Conservation (phyloP, 1,140 invertebrate genomes). For the Argopecten irradians region DNA sequence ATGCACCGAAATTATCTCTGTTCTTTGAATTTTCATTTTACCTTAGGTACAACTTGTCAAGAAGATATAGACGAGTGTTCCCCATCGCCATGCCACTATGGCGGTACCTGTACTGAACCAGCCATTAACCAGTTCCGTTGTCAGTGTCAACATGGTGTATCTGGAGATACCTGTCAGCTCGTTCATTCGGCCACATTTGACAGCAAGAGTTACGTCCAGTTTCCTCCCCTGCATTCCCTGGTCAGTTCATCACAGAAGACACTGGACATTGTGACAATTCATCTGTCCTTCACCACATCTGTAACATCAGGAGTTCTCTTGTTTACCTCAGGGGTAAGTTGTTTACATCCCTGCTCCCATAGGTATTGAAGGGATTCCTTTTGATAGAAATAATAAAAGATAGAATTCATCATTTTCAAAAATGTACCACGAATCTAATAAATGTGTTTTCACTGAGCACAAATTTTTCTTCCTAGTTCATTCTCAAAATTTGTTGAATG, state of each 20-base stretch:
- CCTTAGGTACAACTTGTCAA: slow-evolving; percentile 44
- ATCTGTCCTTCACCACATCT: not conserved
- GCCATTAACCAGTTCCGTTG: slow-evolving; percentile 43
- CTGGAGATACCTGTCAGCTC: slow-evolving; percentile 46
- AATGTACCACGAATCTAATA: too few relatives aligned
- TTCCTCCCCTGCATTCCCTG: not conserved
- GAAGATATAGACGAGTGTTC: slow-evolving; percentile 49
- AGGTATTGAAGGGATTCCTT: too few relatives aligned
- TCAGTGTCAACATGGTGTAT: slow-evolving; percentile 50
- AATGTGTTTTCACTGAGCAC: too few relatives aligned
- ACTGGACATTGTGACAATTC: not conserved
- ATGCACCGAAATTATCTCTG: not conserved
- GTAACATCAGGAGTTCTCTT: not conserved
- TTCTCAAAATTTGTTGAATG: too few relatives aligned
- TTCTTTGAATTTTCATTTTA: not conserved
- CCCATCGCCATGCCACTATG: slow-evolving; percentile 48
- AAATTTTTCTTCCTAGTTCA: too few relatives aligned
- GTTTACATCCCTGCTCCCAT: not conserved
- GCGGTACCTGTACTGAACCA: slow-evolving; percentile 49
- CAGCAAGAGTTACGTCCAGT: not conserved
- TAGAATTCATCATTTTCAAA: too few relatives aligned
- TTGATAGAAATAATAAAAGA: too few relatives aligned
- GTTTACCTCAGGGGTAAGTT: slow-evolving; percentile 15
- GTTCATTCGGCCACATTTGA: slow-evolving; percentile 25
- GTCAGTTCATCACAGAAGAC: not conserved